Evolutionary conservation across 2,113 vertebrate genomes (phyloP).

Genomic region (Phalacrocorax carbo): DNA sequence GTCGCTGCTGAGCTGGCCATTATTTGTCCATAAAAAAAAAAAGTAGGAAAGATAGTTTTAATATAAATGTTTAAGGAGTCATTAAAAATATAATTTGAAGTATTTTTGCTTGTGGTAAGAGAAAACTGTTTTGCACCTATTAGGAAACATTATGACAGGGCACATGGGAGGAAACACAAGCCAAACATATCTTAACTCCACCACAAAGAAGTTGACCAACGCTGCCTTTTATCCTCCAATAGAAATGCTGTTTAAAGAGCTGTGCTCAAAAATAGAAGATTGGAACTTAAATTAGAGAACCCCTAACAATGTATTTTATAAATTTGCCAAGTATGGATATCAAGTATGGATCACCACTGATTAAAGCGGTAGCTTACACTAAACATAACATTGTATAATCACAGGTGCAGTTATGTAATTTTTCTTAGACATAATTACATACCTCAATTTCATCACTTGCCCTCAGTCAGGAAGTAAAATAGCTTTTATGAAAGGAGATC

Average conservation of each 20-base stretch:
- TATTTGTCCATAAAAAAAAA: neutral
- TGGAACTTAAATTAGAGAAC: neutral
- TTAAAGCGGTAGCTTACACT: neutral
- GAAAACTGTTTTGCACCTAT: neutral
- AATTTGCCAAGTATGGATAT: neutral
- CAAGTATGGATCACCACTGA: neutral
- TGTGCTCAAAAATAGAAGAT: neutral
- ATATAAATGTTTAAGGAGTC: neutral
- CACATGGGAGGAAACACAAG: neutral
- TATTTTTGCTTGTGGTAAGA: neutral
- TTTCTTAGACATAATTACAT: neutral
- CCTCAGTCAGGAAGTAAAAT: neutral
- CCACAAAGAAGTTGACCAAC: neutral
- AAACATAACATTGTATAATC: neutral
- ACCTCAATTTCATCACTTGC: neutral
- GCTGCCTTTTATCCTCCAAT: neutral
- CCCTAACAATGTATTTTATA: neutral
- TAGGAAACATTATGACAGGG: neutral
- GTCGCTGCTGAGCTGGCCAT: neutral
- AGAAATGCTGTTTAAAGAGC: neutral
- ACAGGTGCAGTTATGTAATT: neutral
- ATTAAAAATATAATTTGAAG: neutral
- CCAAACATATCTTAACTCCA: neutral
- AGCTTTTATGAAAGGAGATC: neutral
- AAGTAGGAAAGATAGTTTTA: neutral